Percentiles rank a stretch among this genome's conserved stretches.
Evolutionary conservation across 2,113 vertebrate genomes (phyloP).

Genomic region (Mirounga angustirostris): DNA sequence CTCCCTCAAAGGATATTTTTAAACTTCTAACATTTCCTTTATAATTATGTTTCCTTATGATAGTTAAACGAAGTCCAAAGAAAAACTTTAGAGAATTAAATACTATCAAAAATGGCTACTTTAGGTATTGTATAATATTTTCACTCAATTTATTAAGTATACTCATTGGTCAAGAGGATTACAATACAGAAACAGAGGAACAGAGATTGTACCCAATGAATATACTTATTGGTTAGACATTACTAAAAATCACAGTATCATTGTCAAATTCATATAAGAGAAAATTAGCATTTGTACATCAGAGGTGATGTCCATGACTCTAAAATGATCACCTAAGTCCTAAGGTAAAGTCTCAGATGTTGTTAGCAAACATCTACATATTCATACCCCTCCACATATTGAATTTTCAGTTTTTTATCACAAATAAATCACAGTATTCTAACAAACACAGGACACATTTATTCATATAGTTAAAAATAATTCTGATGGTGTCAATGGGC

Average conservation of each 20-base stretch:
- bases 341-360: background rate
- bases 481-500: background rate
- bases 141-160: background rate
- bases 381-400: background rate
- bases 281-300: background rate
- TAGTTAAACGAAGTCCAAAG: background rate
- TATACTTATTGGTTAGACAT: background rate
- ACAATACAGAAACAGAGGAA: background rate
- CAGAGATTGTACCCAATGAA: background rate
- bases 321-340: background rate
- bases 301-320: background rate
- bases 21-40: constrained; percentile 11
- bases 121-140: background rate
- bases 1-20: background rate
- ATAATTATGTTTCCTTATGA: background rate
- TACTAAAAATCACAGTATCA: background rate
- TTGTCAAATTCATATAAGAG: background rate
- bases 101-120: background rate
- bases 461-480: background rate
- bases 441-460: background rate
- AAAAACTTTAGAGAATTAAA: background rate
- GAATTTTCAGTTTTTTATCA: background rate
- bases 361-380: background rate
- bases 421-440: background rate
- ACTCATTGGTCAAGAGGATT: background rate